Evolutionary conservation across 2,113 vertebrate genomes (phyloP), one percentile per base, ranked within the genome.

Genomic region (Onychorhynchus coronatus): DNA sequence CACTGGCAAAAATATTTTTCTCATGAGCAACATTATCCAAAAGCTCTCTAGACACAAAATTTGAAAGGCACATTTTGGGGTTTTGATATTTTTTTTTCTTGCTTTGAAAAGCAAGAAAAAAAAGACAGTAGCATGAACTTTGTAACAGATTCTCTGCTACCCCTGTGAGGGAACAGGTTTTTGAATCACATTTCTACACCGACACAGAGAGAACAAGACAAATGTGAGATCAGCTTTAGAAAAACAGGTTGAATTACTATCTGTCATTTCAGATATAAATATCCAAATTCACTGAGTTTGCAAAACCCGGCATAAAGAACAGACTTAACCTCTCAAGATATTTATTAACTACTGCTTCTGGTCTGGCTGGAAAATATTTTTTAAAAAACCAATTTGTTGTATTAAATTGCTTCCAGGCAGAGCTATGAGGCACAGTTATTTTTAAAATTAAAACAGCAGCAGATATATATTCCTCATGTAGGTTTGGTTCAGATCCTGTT

Each of bases 401-500:
- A 79, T 93, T 91, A 96, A 96, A 96, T 96, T 96, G 78, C 80
- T 96, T 96, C 93, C 91, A 96, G 85, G 46, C 91, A 96, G 46
- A 93, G 21, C 30, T 59, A 85, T 22, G 59, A 90, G 91, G 14
- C 30, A 68, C 22, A n/a, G 59, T 67, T 96, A 94, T 91, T 96
- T 93, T 91, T 46, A 88, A 93, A 93, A 91, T 52, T 89, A 41
- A 85, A 96, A 76, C 24, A 91, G 35, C 53, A 80, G 82, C 35
- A 95, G 42, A 96, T 82, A 76, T 23, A 39, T 90, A 91, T 91
- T 80, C 73, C 46, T 94, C 30, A 65, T 63, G 42, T 77, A 88
- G 67, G 63, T 80, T 91, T 94, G 67, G 42, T 93, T 91, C 58
- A 88, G 66, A 76, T 88, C 58, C 66, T 94, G 52, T 59, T 85